These are phyloP conservation scores for Cryptocephalus primarius DNA, from an alignment of 2,888 invertebrate genomes.

Conservation along the genomic window DNA sequence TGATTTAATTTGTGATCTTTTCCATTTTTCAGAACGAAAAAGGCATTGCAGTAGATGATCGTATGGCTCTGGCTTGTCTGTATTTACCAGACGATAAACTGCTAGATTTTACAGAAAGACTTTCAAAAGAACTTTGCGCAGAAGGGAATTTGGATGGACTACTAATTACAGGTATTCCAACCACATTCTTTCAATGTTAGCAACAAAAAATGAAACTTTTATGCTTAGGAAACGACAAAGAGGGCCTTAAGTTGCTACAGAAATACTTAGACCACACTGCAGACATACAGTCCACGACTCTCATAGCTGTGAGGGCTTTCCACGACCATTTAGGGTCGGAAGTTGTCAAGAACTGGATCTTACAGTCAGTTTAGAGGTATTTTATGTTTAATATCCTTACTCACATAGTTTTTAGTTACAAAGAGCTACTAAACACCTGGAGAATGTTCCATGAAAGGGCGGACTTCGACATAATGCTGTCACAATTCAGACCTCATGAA, in stretches of 20 bases:
- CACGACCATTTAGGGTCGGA: constrained; percentile 57
- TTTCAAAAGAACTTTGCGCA: constrained; percentile 58
- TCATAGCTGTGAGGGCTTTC: constrained; percentile 69
- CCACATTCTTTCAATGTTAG: neutral
- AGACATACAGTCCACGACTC: constrained; percentile 84
- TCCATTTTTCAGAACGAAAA: constrained; percentile 57
- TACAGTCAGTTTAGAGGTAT: constrained; percentile 37
- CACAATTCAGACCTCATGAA: constrained; percentile 45
- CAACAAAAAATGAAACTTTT: neutral
- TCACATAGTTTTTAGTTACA: constrained; percentile 51
- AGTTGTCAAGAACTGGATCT: constrained; percentile 57
- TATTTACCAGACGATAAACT: constrained; percentile 74
- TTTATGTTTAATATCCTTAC: neutral
- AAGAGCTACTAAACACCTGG: constrained; percentile 79
- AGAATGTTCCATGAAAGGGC: constrained; percentile 83
- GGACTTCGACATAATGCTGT: constrained; percentile 74
- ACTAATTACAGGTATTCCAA: constrained; percentile 58
- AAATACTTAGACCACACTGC: constrained; percentile 76
- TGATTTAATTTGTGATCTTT: neutral
- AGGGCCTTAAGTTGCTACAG: constrained; percentile 72
- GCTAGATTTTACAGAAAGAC: constrained; percentile 62
- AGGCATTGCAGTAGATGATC: constrained; percentile 75
- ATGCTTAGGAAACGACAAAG: constrained; percentile 51
- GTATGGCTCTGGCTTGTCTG: constrained; percentile 83
- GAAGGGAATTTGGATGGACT: constrained; percentile 77